Evolutionary conservation across 35 echinoderm and acorn worm species (phyloP).

Genomic region (Ophioderma brevispina): DNA sequence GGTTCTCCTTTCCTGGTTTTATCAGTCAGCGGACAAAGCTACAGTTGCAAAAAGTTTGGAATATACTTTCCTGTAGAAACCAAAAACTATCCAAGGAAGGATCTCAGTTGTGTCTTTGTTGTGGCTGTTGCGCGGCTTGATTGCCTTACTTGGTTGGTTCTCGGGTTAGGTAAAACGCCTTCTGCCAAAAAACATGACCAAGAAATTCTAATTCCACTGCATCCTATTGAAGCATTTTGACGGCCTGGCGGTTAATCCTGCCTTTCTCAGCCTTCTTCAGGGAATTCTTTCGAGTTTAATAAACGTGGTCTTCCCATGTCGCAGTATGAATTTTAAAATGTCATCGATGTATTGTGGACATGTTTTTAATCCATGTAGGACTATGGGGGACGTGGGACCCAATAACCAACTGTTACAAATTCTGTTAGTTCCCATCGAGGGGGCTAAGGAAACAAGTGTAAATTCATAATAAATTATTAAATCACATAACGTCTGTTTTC

Average conservation of each 20-base stretch:
- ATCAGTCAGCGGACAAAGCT: constrained; percentile 23
- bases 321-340: constrained; percentile 51
- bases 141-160: constrained; percentile 20
- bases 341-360: constrained; percentile 59
- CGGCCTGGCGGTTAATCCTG: constrained; percentile 56
- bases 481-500: too few species aligned
- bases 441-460: too few species aligned
- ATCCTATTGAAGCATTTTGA: constrained; percentile 51
- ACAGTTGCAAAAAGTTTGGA: constrained; percentile 23
- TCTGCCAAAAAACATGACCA: constrained; percentile 60
- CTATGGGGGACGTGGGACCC: too few species aligned
- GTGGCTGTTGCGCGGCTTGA: constrained; percentile 30
- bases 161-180: constrained; percentile 26
- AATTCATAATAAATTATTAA: too few species aligned
- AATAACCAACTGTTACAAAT: too few species aligned
- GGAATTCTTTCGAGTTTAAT: constrained; percentile 21
- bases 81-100: constrained; percentile 28
- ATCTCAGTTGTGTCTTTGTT: constrained; percentile 55
- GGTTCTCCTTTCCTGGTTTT: constrained; percentile 20
- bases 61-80: constrained; percentile 29
- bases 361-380: constrained; percentile 35
- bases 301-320: constrained; percentile 64
- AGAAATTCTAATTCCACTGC: constrained; percentile 57
- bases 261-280: constrained; percentile 32
- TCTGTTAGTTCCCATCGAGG: too few species aligned